These are phyloP conservation scores for Hipposideros larvatus DNA, from an alignment of 2,797 vertebrate species.

Conservation along the genomic window DNA sequence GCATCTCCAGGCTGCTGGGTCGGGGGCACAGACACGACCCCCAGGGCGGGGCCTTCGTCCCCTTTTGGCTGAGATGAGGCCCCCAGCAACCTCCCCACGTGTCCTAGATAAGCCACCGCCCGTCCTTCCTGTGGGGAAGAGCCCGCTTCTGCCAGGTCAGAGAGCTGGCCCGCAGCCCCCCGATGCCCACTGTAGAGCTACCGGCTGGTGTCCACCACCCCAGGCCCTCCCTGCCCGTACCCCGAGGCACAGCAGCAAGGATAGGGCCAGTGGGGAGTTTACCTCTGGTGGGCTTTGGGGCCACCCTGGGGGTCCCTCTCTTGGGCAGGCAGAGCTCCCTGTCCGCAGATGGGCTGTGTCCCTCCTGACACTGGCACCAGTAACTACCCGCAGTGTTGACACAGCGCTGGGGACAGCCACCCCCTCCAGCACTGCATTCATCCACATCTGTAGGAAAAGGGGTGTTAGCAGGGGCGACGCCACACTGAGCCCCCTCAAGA, in stretches of 20 bases:
- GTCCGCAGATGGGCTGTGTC: conserved; percentile 89
- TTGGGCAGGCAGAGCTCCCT: conserved; percentile 85
- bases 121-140: not conserved
- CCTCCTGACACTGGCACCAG: conserved; percentile 89
- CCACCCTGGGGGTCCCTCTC: not conserved
- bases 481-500: too few species aligned
- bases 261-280: accelerated
- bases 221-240: accelerated
- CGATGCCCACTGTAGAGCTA: too few species aligned
- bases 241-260: not conserved
- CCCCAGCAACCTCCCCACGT: not conserved
- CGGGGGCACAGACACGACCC: not conserved
- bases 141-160: too few species aligned
- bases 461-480: accelerated
- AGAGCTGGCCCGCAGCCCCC: not conserved
- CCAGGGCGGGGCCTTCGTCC: not conserved
- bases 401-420: conserved; percentile 91
- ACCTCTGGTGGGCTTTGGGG: conserved; percentile 68
- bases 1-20: not conserved
- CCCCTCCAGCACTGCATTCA: conserved; percentile 89
- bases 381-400: conserved; percentile 93
- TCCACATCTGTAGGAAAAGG: conserved; percentile 91
- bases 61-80: not conserved
- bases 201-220: not conserved
- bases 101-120: not conserved